phyloP scores from a whole-genome alignment of 2,888 invertebrate species.

The Drosophila anceps region DNA sequence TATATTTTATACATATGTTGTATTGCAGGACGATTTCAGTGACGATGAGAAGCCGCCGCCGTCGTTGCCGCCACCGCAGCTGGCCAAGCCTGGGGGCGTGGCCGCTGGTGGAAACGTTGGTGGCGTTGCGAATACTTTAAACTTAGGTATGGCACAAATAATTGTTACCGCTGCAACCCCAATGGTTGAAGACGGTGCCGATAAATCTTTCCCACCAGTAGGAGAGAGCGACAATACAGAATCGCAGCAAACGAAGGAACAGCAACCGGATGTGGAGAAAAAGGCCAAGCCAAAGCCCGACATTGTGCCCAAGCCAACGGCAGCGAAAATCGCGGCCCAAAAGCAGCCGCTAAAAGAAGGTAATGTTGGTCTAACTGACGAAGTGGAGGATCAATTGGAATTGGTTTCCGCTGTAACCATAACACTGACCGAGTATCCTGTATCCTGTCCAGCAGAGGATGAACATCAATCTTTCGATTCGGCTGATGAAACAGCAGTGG shows the following conservation, averaged over 20 bases:
- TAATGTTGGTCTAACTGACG: conserved; percentile 44
- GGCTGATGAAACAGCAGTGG: conserved; percentile 72
- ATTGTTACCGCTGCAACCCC: conserved; percentile 97
- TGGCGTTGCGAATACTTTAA: conserved; percentile 86
- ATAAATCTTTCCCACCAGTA: conserved; percentile 91
- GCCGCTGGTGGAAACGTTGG: conserved; percentile 40
- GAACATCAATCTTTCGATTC: conserved; percentile 74
- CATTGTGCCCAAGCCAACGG: conserved; percentile 60
- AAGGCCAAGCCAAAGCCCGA: conserved; percentile 64
- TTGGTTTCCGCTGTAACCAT: conserved; percentile 59
- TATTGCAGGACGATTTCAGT: conserved; percentile 80
- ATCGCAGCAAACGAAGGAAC: conserved; percentile 42
- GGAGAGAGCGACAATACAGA: conserved; percentile 77
- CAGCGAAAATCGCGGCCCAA: conserved; percentile 51
- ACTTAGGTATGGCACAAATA: conserved; percentile 94
- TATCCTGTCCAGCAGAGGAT: conserved; percentile 72
- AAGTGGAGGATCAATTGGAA: conserved; percentile 33
- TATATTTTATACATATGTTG: background rate
- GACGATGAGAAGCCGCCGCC: conserved; percentile 82
- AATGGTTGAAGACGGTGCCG: conserved; percentile 93
- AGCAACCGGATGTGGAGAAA: conserved; percentile 50
- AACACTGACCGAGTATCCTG: conserved; percentile 67
- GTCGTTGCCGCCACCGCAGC: conserved; percentile 78
- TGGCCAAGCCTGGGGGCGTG: conserved; percentile 45
- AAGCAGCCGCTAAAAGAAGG: conserved; percentile 67